Conservation (phyloP, 2,888 invertebrate genomes). For the Apoda limacodes region DNA sequence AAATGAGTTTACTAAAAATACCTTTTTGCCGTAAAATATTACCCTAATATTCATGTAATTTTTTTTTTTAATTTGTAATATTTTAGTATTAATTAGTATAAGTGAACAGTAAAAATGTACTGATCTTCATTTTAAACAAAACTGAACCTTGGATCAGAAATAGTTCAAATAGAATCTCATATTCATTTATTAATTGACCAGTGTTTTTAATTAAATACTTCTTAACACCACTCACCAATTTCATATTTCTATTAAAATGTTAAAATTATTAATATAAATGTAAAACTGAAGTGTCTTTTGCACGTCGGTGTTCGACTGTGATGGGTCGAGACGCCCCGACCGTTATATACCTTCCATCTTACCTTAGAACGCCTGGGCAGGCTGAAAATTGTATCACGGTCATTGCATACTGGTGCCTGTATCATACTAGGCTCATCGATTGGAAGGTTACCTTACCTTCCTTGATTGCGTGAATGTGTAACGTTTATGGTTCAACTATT, state of each 20-base stretch:
- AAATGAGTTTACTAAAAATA: too few species aligned
- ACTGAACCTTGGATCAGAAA: too few species aligned
- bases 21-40: too few species aligned
- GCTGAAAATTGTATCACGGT: constrained; percentile 58
- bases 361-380: constrained; percentile 31
- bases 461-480: constrained; percentile 32
- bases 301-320: constrained; percentile 46
- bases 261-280: constrained; percentile 22
- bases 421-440: constrained; percentile 17
- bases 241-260: constrained; percentile 51
- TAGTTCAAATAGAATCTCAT: too few species aligned
- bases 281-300: constrained; percentile 32
- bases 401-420: constrained; percentile 25
- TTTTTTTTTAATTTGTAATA: too few species aligned
- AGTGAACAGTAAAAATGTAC: too few species aligned
- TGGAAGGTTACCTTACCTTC: constrained; percentile 36
- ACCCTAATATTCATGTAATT: too few species aligned
- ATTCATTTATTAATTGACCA: too few species aligned
- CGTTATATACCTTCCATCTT: constrained; percentile 46
- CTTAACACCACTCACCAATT: constrained; percentile 68
- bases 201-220: too few species aligned
- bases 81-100: too few species aligned
- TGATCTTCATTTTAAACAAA: too few species aligned
- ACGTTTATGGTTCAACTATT: neutral
- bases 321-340: constrained; percentile 31